These are phyloP conservation scores for Elegia similella DNA, from an alignment of 2,888 invertebrate species.

Conservation along the genomic window DNA sequence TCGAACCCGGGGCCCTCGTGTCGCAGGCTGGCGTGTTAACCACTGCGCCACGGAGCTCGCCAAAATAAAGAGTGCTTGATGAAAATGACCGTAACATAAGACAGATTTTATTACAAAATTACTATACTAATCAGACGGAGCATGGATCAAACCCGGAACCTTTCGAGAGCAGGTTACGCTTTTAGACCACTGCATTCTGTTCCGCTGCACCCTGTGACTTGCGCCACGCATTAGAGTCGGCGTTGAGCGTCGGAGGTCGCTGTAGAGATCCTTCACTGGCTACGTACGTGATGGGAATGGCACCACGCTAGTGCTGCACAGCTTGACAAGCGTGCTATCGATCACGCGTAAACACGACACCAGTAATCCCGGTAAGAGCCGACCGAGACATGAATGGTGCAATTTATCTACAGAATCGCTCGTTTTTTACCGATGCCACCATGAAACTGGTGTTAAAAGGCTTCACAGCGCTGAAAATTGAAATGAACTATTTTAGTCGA, in stretches of 20 bases:
- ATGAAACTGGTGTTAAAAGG: slow-evolving; percentile 6
- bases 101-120: no score
- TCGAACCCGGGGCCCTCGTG: no score
- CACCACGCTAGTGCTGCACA: slow-evolving; percentile 15
- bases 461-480: neutral
- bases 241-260: slow-evolving; percentile 42
- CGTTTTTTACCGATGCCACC: slow-evolving; percentile 6
- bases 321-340: slow-evolving; percentile 38
- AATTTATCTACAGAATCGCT: slow-evolving; percentile 13
- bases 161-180: no score
- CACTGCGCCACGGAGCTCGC: no score
- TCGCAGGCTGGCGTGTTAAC: no score
- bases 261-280: slow-evolving; percentile 55
- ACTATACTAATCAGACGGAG: no score
- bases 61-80: no score
- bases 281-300: slow-evolving; percentile 55
- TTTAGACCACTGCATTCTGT: no score
- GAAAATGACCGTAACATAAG: no score
- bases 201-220: neutral
- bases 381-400: slow-evolving; percentile 16
- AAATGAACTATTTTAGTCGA: neutral
- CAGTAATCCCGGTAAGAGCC: slow-evolving; percentile 45
- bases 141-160: no score
- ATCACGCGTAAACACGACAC: slow-evolving; percentile 56
- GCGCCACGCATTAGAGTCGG: slow-evolving; percentile 19